Evolutionary conservation across 2,113 vertebrate species (phyloP), one percentile per base, ranked within the genome.

Genomic region (Clinocottus analis): DNA sequence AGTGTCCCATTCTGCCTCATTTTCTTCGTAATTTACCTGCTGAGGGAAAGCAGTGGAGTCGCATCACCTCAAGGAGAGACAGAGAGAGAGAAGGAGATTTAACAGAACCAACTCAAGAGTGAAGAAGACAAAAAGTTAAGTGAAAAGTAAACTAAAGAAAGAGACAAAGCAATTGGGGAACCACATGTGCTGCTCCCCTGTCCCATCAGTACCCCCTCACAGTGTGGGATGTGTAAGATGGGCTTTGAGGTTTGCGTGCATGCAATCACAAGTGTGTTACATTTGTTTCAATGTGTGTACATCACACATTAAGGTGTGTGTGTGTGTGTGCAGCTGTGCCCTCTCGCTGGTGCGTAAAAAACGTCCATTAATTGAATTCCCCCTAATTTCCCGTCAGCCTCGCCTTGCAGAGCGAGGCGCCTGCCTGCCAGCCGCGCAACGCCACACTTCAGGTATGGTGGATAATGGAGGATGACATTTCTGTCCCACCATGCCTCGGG

Each of bases 391-490:
- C 79, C 82, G 94, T 94, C 94, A 95, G 93, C 94, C 95, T 95
- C 91, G 87, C 88, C 90, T 86, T 77, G 79, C 82, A 94, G 96
- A 96, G 97, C 89, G 97, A 97, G 96, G 85, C 83, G 90, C 89
- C 89, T 86, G 92, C 90, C 88, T 89, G 86, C 90, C 89, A 90
- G 89, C 90, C 82, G 64, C 72, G 95, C 96, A 95, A 97, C 94
- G 90, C 96, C 95, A 96, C 95, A 97, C 96, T 97, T 98, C 96
- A 98, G 97, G 96, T 92, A 92, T 95, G 95, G 93, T 96, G 96
- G 96, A 97, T 98, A 98, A 98, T 94, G 95, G 96, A 95, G 96
- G 96, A 96, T 98, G 97, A 98, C 97, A 97, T 98, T 98, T 97
- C 96, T 97, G 96, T 97, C 96, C 95, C 94, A 95, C 94, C 95